Percentiles rank a stretch among this genome's conserved stretches.
Conservation (phyloP, 2,888 invertebrate species). For the Cerastis rubricosa region DNA sequence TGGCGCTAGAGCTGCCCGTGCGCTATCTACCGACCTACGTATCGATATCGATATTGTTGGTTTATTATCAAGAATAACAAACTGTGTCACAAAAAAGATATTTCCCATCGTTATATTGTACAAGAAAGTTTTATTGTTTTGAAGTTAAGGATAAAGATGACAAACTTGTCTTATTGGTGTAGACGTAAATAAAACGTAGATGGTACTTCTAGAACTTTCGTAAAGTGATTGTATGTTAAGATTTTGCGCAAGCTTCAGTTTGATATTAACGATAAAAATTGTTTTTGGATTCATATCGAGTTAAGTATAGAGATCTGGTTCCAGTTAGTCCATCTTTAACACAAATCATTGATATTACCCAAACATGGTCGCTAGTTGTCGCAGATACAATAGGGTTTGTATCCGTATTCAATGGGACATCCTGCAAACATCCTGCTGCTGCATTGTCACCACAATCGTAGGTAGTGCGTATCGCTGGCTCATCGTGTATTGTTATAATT, state of each 20-base stretch:
- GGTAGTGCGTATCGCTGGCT: constrained; percentile 4
- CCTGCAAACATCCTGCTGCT: constrained; percentile 6
- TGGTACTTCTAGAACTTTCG: constrained; percentile 5
- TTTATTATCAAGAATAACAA: neutral
- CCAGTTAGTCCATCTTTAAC: constrained; percentile 15
- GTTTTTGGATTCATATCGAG: constrained; percentile 10
- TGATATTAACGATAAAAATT: constrained; percentile 4
- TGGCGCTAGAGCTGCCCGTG: constrained; percentile 16
- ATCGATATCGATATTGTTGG: neutral
- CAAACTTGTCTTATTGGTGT: neutral
- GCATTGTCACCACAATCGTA: constrained; percentile 20
- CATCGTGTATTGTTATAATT: constrained; percentile 26
- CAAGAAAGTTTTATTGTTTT: constrained; percentile 19
- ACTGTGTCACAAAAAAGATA: neutral
- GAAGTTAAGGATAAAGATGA: neutral
- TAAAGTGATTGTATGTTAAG: constrained; percentile 26
- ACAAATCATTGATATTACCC: constrained; percentile 13
- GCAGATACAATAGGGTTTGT: constrained; percentile 21
- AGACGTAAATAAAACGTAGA: neutral
- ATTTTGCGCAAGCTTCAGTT: neutral
- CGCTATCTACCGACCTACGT: neutral
- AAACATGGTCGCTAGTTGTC: neutral
- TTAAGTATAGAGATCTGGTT: constrained; percentile 24
- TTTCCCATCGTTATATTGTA: constrained; percentile 3
- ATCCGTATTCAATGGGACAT: constrained; percentile 11